phyloP scores from a whole-genome alignment of 2,113 vertebrate genomes.

The Sinocyclocheilus rhinocerous region DNA sequence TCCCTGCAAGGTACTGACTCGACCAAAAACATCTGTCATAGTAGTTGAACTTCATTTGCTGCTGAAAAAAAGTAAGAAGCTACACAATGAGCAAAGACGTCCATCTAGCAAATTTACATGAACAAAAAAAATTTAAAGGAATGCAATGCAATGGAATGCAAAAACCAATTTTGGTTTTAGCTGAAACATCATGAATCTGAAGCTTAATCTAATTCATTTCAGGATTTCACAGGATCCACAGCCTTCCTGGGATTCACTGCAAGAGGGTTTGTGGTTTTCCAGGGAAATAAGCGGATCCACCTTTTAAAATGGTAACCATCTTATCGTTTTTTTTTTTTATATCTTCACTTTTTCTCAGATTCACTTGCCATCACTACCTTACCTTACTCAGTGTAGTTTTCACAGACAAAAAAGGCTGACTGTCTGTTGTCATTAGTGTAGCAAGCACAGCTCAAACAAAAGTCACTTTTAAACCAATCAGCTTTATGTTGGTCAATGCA shows the following conservation, averaged over 20 bases:
- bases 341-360: not conserved
- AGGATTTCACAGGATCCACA: conserved; percentile 93
- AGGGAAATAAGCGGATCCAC: conserved; percentile 97
- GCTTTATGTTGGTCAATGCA: not conserved
- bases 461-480: not conserved
- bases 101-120: not conserved
- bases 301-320: conserved; percentile 92
- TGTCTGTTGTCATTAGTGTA: not conserved
- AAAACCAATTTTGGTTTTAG: not conserved
- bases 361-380: not conserved
- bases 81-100: not conserved
- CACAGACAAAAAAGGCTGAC: not conserved
- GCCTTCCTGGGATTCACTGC: conserved; percentile 97
- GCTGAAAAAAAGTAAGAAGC: not conserved
- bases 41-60: not conserved
- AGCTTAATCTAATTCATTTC: conserved; percentile 21
- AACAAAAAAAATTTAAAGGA: not conserved
- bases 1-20: conserved; percentile 90
- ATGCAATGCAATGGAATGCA: not conserved
- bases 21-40: not conserved
- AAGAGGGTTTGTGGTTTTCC: conserved; percentile 96
- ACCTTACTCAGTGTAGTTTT: not conserved
- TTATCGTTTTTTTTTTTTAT: not conserved
- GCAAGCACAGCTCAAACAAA: not conserved
- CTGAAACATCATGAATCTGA: not conserved